Evolutionary conservation across 2,888 invertebrate species (phyloP).

Genomic region (Andrena bucephala): DNA sequence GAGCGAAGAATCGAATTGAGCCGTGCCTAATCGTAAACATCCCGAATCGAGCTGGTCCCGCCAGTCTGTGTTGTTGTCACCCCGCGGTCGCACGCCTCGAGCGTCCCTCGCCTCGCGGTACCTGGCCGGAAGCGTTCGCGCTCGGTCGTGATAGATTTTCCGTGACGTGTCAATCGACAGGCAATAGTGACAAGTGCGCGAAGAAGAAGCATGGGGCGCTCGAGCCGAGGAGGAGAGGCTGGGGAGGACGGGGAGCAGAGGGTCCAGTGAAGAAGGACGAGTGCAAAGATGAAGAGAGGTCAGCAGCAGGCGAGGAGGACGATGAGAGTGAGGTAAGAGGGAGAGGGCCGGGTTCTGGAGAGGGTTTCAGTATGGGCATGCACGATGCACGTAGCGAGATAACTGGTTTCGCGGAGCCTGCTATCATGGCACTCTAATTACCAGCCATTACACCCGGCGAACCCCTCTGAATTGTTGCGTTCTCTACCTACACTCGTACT

Average conservation of each 20-base stretch:
- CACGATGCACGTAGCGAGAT: slow-evolving; percentile 83
- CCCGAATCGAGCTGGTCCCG: background rate
- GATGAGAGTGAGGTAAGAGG: slow-evolving; percentile 37
- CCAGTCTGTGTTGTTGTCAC: no score
- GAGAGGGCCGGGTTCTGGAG: slow-evolving; percentile 46
- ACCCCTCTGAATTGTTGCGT: slow-evolving; percentile 82
- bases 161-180: slow-evolving; percentile 71
- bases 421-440: slow-evolving; percentile 84
- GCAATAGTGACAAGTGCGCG: slow-evolving; percentile 30
- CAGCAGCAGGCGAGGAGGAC: slow-evolving; percentile 49
- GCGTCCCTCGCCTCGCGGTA: background rate
- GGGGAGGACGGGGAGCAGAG: background rate
- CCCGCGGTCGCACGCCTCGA: background rate
- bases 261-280: slow-evolving; percentile 36
- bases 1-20: background rate
- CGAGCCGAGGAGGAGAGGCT: background rate
- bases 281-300: slow-evolving; percentile 40
- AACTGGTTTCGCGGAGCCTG: slow-evolving; percentile 83
- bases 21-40: slow-evolving; percentile 14
- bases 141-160: slow-evolving; percentile 63
- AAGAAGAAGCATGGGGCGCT: background rate
- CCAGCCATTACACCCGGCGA: slow-evolving; percentile 82
- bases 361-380: slow-evolving; percentile 75
- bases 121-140: slow-evolving; percentile 2
- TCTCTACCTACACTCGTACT: slow-evolving; percentile 80